Base-by-base conservation (phyloP, 1,140 invertebrate genomes). In the Adelges cooleyi region DNA sequence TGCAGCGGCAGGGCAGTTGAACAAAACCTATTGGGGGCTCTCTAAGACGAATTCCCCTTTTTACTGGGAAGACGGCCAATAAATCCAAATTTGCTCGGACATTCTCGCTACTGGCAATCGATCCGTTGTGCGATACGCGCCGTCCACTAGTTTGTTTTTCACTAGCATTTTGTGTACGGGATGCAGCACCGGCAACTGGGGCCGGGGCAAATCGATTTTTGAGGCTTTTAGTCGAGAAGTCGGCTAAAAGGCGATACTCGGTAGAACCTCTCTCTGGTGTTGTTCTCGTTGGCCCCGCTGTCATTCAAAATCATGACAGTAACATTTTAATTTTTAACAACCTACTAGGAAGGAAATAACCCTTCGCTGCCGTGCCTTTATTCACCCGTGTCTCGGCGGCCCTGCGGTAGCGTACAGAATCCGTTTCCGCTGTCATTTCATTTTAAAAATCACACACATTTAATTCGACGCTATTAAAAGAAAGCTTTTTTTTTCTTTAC, bases 261-360 rank as follows among this genome's bases (percentile, higher is more conserved):
- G 9, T 23, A 13, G 36, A 23, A 2, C n/a, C 40, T 25, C 9
- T 23, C 15, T 13, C 22, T 27, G 22, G 15, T 13, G 10, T 25
- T n/a, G n/a, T n/a, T 25, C 56, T 62, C 40, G 56, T 62, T 48
- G 56, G 56, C 56, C 56, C 46, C 25, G 56, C 56, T 62, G 56
- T 62, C 56, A 62, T 62, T 42, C 56, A 18, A 62, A 62, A 62
- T 62, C 56, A 62, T 62, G 56, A 62, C 56, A 62, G 56, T 62
- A 62, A 62, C 56, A 48, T 62, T 62, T 62, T 62, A 62, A 62
- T 62, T 62, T 62, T 62, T 62, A 62, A 62, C 56, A 15, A 62
- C 56, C 25, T 20, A 25, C 25, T 29, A 33, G 29, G 11, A 54
- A n/a, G 52, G 29, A 54, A 15, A 56, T 56, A 56, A 56, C 53